A percentile compares a stretch with the other conserved stretches of the same genome.
Evolutionary conservation across 2,797 vertebrate genomes (phyloP).

Genomic region (Diplodus sargus): DNA sequence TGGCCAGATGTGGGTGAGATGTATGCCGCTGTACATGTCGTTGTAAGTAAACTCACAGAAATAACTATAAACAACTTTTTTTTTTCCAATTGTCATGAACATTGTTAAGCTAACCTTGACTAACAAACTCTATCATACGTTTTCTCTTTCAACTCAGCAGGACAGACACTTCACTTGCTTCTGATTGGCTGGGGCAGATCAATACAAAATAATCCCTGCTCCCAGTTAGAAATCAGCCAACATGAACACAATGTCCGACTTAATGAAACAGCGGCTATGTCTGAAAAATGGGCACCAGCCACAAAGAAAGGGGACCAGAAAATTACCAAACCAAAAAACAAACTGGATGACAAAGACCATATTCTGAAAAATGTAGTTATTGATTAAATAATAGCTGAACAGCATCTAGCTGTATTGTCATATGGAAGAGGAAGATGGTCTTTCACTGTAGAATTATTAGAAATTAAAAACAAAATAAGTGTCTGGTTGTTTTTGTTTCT

Average conservation of each 20-base stretch:
- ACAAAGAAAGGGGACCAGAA: background rate
- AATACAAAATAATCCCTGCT: background rate
- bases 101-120: background rate
- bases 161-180: background rate
- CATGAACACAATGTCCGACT: background rate
- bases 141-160: background rate
- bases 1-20: background rate
- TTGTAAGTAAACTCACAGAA: background rate
- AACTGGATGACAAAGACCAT: background rate
- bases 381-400: background rate
- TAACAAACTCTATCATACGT: background rate
- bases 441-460: background rate
- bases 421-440: background rate
- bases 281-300: background rate
- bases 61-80: background rate
- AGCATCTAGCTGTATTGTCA: background rate
- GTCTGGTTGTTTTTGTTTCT: constrained; percentile 13
- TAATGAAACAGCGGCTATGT: background rate
- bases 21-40: background rate
- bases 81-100: background rate
- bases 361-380: background rate
- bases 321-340: background rate
- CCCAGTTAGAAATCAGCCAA: background rate
- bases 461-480: constrained; percentile 14
- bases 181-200: background rate